A percentile compares a stretch with the other conserved stretches of the same genome.
Evolutionary conservation across 2,888 invertebrate genomes (phyloP).

Genomic region (Ariolimax columbianus): DNA sequence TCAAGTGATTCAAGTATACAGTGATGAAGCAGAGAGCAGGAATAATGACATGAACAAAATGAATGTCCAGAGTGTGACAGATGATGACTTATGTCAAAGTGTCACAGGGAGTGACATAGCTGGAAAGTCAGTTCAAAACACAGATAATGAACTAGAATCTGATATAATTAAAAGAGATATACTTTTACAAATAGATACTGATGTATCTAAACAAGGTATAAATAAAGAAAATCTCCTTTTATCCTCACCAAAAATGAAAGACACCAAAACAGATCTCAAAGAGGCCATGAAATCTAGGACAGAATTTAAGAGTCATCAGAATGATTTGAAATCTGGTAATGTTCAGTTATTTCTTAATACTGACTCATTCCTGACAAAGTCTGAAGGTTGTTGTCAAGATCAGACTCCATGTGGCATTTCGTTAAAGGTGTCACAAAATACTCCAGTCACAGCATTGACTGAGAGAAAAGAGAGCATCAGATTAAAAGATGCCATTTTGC

Average conservation of each 20-base stretch:
- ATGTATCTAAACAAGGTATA: background rate
- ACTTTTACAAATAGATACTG: background rate
- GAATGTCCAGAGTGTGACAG: background rate
- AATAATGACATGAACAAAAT: background rate
- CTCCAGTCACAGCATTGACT: background rate
- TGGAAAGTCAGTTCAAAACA: background rate
- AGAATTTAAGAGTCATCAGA: background rate
- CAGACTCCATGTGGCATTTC: background rate
- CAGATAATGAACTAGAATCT: background rate
- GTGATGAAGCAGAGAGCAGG: background rate
- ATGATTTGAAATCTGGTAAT: background rate
- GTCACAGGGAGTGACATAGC: background rate
- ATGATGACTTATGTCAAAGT: too few species aligned
- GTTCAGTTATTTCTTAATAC: too few species aligned
- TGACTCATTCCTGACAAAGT: too few species aligned
- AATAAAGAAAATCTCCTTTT: background rate
- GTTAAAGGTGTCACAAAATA: background rate
- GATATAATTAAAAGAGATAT: too few species aligned
- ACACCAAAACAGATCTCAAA: background rate
- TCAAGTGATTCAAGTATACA: too few species aligned
- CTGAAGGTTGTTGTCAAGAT: background rate
- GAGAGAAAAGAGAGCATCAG: background rate
- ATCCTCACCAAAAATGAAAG: background rate
- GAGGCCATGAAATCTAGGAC: background rate
- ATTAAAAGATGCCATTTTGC: background rate